Conservation (phyloP, 2,113 vertebrate species). For the Psittacula cyanocephala region DNA sequence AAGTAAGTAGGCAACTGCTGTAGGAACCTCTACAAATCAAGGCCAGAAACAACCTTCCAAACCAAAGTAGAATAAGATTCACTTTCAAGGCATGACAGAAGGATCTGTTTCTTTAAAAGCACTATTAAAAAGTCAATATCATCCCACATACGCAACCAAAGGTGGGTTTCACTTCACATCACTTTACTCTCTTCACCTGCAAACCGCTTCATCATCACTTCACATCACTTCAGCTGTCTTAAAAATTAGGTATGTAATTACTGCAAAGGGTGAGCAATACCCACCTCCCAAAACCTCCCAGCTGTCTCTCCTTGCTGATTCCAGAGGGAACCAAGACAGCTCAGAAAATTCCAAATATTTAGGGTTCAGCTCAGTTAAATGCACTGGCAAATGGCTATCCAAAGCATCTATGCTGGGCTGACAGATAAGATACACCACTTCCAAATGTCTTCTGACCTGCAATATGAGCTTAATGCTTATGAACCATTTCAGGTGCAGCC, state of each 20-base stretch:
- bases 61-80: neutral
- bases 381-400: neutral
- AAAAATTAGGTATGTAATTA: neutral
- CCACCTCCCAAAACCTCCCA: neutral
- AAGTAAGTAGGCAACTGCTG: neutral
- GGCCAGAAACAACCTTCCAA: neutral
- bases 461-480: rapidly evolving
- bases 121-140: neutral
- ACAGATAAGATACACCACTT: neutral
- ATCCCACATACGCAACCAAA: neutral
- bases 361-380: neutral
- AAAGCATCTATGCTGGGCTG: neutral
- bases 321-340: neutral
- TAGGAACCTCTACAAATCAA: neutral
- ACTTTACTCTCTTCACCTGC: neutral
- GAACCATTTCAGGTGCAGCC: neutral
- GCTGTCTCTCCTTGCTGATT: neutral
- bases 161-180: neutral
- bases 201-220: neutral
- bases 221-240: neutral
- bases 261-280: neutral
- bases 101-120: neutral
- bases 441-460: neutral
- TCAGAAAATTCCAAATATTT: neutral
- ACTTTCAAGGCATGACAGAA: neutral